Percentiles rank a stretch among this genome's conserved stretches.
Conservation (phyloP, 2,888 invertebrate species). For the Drosophila diplacantha region DNA sequence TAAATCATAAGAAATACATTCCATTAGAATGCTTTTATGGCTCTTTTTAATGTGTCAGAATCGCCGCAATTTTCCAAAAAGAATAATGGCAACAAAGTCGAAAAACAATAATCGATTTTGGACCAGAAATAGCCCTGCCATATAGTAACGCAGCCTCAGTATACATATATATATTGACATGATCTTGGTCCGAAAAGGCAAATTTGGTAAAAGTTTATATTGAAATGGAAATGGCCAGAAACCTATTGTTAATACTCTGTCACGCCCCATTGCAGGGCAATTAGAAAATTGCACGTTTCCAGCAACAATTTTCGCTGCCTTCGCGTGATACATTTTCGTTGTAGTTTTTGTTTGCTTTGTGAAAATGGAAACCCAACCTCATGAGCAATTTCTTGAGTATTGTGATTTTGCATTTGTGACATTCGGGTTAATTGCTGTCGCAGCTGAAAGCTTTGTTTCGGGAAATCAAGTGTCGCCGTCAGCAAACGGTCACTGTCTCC, state of each 20-base stretch:
- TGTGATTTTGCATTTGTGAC: constrained; percentile 35
- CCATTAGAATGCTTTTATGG: constrained; percentile 40
- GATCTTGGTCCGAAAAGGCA: constrained; percentile 22
- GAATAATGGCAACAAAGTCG: constrained; percentile 5
- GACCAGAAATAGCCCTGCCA: constrained; percentile 34
- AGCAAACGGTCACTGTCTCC: constrained; percentile 3
- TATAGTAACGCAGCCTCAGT: constrained; percentile 4
- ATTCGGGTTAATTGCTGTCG: constrained; percentile 28
- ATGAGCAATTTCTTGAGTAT: constrained; percentile 39
- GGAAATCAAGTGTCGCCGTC: constrained; percentile 20
- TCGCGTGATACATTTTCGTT: constrained; percentile 26
- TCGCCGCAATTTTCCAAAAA: constrained; percentile 30
- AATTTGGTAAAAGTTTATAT: constrained; percentile 5
- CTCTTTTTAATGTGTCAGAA: constrained; percentile 57
- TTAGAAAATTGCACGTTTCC: constrained; percentile 39
- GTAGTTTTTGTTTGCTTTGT: constrained; percentile 14
- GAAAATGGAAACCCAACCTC: constrained; percentile 28
- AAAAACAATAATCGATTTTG: constrained; percentile 45
- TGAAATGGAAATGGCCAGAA: constrained; percentile 25
- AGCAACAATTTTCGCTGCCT: constrained; percentile 20
- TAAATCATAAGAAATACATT: constrained; percentile 54
- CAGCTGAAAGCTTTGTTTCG: constrained; percentile 18
- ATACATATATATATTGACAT: constrained; percentile 32
- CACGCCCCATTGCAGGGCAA: constrained; percentile 57
- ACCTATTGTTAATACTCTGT: constrained; percentile 51